phyloP scores from a whole-genome alignment of 2,113 vertebrate species.

The Osmerus eperlanus region DNA sequence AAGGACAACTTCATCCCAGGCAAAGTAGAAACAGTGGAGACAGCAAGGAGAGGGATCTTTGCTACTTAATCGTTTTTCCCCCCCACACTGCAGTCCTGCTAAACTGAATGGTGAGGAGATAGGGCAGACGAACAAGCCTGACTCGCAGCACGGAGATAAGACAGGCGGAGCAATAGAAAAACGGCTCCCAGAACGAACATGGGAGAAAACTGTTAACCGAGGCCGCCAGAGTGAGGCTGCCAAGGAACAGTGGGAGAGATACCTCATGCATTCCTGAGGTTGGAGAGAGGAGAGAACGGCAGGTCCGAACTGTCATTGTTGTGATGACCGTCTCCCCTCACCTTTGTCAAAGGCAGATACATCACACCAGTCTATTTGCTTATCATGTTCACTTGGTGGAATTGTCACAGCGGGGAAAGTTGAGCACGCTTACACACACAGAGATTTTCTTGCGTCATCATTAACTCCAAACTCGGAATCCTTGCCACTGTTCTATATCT shows the following conservation, averaged over 20 bases:
- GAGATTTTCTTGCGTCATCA: no score
- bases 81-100: conserved; percentile 40
- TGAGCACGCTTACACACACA: no score
- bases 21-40: conserved; percentile 28
- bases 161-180: conserved; percentile 45
- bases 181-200: conserved; percentile 57
- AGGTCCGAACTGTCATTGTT: background rate
- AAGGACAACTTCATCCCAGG: conserved; percentile 14
- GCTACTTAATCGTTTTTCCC: conserved; percentile 53
- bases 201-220: conserved; percentile 61
- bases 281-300: conserved; percentile 23
- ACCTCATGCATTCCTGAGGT: conserved; percentile 17
- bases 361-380: no score
- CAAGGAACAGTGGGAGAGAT: background rate
- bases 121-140: conserved; percentile 36
- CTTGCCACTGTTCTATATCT: no score
- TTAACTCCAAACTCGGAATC: no score
- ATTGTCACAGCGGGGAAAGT: no score
- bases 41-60: conserved; percentile 37
- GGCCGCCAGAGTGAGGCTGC: conserved; percentile 51
- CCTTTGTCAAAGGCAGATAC: no score
- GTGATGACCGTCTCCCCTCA: no score
- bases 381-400: no score
- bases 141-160: conserved; percentile 58
- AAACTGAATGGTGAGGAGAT: conserved; percentile 43